Base-by-base conservation (phyloP, 2,888 invertebrate genomes). In the Leucozona laternaria region DNA sequence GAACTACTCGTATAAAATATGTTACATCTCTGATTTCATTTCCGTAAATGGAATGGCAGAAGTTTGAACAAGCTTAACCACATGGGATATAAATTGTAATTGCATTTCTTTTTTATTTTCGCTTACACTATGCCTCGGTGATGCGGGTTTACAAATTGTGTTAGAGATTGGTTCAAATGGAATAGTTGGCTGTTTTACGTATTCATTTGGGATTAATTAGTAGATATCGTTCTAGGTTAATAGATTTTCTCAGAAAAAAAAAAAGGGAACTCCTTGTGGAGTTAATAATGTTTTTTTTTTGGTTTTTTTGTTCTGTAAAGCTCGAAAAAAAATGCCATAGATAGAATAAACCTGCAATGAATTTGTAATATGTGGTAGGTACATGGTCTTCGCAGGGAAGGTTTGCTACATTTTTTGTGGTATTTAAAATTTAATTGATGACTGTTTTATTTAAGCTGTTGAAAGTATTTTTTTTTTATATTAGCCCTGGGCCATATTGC, bases 21-120 rank as follows among this genome's bases (percentile, higher is more conserved):
- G 68, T 81, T 64, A 81, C 77, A 71, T 81, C 71, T 77, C 22
- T 58, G 57, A 58, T 58, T 66, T 78, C 78, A 82, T 82, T 82
- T 82, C 82, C 82, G 78, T 78, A 72, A 53, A 77, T 60, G 77
- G 31, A 2, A n/a, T n/a, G n/a, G 77, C 13, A 72, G 72, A 43
- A 50, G 70, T 43, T 72, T 62, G 28, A 25, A 62, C 22, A 17
- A 53, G 68, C 53, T 73, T 75, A 73, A 75, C 70, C 77, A 58
- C 71, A 43, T 28, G 71, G 57, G 62, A 62, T 57, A 77, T 77
- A 71, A 71, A 68, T 66, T 66, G 71, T 77, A 72, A 81, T 81
- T 71, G 55, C 48, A 70, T 64, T 81, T 53, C 25, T 48, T 40
- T 75, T 60, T 71, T 64, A 50, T 64, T 60, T 34, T 58, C 62